phyloP scores from a whole-genome alignment of 2,797 vertebrate genomes.

The Poecile montanus region DNA sequence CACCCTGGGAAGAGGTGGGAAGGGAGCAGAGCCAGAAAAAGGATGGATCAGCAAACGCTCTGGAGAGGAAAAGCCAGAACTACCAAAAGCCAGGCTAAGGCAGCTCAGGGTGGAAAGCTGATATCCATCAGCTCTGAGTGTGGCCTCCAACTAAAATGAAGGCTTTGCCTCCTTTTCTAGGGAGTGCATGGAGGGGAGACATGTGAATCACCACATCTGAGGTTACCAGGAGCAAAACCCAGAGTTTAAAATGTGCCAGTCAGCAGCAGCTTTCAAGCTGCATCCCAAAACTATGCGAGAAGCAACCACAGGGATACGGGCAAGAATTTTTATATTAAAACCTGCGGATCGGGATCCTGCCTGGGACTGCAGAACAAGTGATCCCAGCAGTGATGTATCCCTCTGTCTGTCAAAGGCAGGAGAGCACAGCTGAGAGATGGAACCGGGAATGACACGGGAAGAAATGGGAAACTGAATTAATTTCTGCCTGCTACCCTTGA shows the following conservation, averaged over 20 bases:
- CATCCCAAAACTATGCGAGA: neutral
- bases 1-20: neutral
- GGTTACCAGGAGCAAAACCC: neutral
- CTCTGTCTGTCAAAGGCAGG: neutral
- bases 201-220: neutral
- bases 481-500: neutral
- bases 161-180: neutral
- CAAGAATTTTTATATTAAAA: neutral
- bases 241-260: neutral
- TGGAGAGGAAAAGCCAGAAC: neutral
- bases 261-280: neutral
- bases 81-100: neutral
- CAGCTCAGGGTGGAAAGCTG: neutral
- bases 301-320: neutral
- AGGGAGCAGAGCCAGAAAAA: neutral
- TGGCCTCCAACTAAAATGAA: neutral
- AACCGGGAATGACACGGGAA: neutral
- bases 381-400: neutral
- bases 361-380: neutral
- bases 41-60: neutral
- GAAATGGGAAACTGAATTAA: neutral
- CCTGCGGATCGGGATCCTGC: neutral
- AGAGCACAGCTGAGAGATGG: neutral
- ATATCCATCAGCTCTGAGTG: neutral
- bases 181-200: neutral